Evolutionary conservation across 2,797 vertebrate species (phyloP).

Genomic region (Nyctibius grandis): DNA sequence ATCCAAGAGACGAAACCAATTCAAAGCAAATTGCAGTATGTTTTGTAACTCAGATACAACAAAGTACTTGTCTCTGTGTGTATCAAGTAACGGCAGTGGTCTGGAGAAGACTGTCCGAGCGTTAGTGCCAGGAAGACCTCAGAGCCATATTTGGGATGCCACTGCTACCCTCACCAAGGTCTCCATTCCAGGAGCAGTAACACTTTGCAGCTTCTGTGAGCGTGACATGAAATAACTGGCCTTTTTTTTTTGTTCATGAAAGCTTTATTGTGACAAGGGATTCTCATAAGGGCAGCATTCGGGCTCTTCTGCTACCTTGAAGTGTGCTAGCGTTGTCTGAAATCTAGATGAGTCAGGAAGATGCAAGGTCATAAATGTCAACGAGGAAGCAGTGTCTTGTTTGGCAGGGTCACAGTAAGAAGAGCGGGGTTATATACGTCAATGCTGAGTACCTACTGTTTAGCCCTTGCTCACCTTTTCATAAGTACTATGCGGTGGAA

Average conservation of each 20-base stretch:
- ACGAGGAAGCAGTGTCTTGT: not conserved
- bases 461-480: not conserved
- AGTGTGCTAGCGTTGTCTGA: not conserved
- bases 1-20: not conserved
- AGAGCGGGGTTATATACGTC: not conserved
- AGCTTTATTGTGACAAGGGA: not conserved
- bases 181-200: not conserved
- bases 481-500: not conserved
- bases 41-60: not conserved
- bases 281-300: not conserved
- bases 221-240: not conserved
- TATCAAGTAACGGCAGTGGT: accelerated
- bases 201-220: not conserved
- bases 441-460: not conserved
- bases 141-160: not conserved
- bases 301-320: not conserved
- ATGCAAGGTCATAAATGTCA: not conserved
- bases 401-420: not conserved
- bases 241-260: not conserved
- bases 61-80: not conserved
- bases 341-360: not conserved
- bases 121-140: not conserved
- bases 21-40: not conserved
- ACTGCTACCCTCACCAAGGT: not conserved
- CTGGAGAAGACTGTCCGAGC: not conserved